A percentile compares a stretch with the other conserved stretches of the same genome.
Evolutionary conservation across 2,797 vertebrate species (phyloP).

Genomic region (Liparis tanakae): DNA sequence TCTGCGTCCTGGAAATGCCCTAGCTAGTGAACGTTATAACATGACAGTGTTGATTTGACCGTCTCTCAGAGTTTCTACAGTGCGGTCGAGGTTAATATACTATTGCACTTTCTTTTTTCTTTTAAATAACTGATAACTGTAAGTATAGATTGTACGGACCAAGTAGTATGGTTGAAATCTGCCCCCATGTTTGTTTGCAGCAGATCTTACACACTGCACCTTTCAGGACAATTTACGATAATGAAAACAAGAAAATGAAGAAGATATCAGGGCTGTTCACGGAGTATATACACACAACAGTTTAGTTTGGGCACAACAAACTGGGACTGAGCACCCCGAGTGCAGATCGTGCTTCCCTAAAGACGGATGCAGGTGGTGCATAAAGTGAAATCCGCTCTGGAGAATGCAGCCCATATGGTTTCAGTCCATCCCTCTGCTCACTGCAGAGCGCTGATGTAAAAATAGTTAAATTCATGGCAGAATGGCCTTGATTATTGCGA

Average conservation of each 20-base stretch:
- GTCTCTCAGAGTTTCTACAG: background rate
- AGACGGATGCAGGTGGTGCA: conserved; percentile 16
- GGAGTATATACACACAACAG: background rate
- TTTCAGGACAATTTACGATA: conserved; percentile 1
- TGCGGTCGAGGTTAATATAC: no score
- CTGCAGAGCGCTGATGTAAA: conserved; percentile 36
- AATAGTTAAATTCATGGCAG: conserved; percentile 49
- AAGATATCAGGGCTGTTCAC: background rate
- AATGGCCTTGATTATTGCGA: conserved; percentile 56
- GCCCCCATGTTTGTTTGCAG: background rate
- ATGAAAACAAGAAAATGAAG: background rate
- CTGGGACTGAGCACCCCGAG: conserved; percentile 14
- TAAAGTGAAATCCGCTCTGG: conserved; percentile 21
- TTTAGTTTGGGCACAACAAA: background rate
- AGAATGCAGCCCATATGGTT: conserved; percentile 32
- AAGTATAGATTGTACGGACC: background rate
- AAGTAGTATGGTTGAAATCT: background rate
- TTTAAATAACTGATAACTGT: conserved; percentile 1
- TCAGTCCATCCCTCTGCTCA: conserved; percentile 22
- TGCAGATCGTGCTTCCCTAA: conserved; percentile 15
- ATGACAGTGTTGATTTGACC: background rate
- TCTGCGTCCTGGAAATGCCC: background rate
- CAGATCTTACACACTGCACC: background rate
- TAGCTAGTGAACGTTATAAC: background rate
- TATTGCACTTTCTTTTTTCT: no score